A percentile compares a stretch with the other conserved stretches of the same genome.
Evolutionary conservation across 2,888 invertebrate species (phyloP).

Genomic region (Ichneumoninae sp.): DNA sequence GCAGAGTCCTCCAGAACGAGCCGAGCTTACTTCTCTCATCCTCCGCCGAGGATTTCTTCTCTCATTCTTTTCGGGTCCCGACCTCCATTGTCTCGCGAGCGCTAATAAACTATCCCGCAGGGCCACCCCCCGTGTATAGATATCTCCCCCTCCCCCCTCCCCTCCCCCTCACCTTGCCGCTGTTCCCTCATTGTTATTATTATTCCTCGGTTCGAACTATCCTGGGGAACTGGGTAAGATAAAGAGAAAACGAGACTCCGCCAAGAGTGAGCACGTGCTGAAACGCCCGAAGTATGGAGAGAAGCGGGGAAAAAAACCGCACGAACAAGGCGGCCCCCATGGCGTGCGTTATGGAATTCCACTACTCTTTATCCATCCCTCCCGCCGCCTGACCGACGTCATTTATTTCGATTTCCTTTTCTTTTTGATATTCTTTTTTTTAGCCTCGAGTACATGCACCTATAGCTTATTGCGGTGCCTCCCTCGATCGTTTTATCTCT

Average conservation of each 20-base stretch:
- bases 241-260: slow-evolving; percentile 50
- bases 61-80: slow-evolving; percentile 83
- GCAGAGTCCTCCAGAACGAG: slow-evolving; percentile 44
- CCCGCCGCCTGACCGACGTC: slow-evolving; percentile 30
- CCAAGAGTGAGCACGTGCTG: slow-evolving; percentile 49
- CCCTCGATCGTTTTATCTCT: background rate
- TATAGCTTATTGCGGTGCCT: slow-evolving; percentile 30
- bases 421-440: slow-evolving; percentile 1
- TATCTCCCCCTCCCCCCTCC: slow-evolving; percentile 36
- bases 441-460: slow-evolving; percentile 29
- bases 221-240: slow-evolving; percentile 35
- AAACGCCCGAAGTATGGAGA: slow-evolving; percentile 52
- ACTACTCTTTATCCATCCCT: slow-evolving; percentile 62
- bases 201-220: slow-evolving; percentile 69
- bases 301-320: slow-evolving; percentile 65
- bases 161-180: slow-evolving; percentile 5
- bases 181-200: slow-evolving; percentile 77
- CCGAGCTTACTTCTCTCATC: slow-evolving; percentile 56
- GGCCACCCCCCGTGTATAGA: slow-evolving; percentile 77
- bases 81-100: slow-evolving; percentile 83
- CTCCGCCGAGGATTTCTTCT: slow-evolving; percentile 68
- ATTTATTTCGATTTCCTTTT: slow-evolving; percentile 27
- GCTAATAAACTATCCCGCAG: slow-evolving; percentile 83
- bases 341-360: slow-evolving; percentile 79
- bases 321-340: slow-evolving; percentile 69